Evolutionary conservation across 2,113 vertebrate species (phyloP), one percentile per base, ranked within the genome.

Genomic region (Bagarius yarrelli): DNA sequence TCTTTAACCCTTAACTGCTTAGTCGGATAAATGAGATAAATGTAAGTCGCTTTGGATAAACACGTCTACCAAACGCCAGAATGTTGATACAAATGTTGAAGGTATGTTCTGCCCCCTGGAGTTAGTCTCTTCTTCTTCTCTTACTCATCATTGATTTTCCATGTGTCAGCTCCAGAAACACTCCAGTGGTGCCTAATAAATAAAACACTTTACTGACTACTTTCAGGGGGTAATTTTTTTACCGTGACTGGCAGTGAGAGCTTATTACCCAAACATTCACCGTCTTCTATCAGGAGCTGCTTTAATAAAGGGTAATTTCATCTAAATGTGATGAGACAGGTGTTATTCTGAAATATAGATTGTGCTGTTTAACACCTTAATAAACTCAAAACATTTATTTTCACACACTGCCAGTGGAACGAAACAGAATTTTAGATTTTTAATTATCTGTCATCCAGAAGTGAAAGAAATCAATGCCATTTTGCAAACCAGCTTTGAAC

Each of bases 181-280:
- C 15, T 66, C 9, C 47, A 44, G 71, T 47, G n/a, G 32, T 19
- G 1, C 53, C 57, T 81, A 56, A 66, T 67, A 60, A 75, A 67
- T 64, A 27, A 19, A 81, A 61, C 50, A 47, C 34, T 80, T 72
- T 25, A 64, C 70, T 71, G 57, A 50, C n/a, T n/a, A n/a, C n/a
- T 64, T 71, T 32, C 32, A 23, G 34, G 32, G 32, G 21, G 32
- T 32, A 32, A 57, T 66, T 50, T 73, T 60, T 70, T 53, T 53
- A 79, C 64, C 14, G 27, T 64, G 79, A 44, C 75, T 77, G 73
- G 74, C 50, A 60, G 47, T 40, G 52, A 74, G 64, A 84, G 67
- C 63, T 69, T 56, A 40, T 80, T 72, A 78, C 40, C 36, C 27
- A 25, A 30, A 66, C 21, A 23, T 34, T 16, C 40, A 15, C 40